Evolutionary conservation across 2,797 vertebrate genomes (phyloP), one percentile per base, ranked within the genome.

Genomic region (Rhodeus uyekii): DNA sequence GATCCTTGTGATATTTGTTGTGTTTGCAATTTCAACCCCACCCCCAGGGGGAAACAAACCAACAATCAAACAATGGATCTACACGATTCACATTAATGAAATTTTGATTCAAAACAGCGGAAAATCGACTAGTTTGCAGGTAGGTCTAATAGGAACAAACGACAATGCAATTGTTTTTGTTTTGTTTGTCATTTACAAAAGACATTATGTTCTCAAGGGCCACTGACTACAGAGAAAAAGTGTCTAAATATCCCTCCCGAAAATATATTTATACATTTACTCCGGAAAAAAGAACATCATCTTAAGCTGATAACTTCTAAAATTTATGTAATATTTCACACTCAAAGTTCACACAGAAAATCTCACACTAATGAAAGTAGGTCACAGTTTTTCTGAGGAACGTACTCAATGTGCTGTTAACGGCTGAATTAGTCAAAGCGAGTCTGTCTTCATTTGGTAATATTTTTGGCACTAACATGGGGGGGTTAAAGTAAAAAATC

Each of bases 391-490:
- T 76, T 55, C 29, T 46, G 24, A 48, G 53, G 39, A 84, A 68
- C 73, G 77, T 80, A 24, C 27, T 80, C 10, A 42, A 42, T 8
- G 24, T 22, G 65, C 46, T n/a, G 34, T 48, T 55, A 48, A 44
- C 55, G 36, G 27, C n/a, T 72, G 46, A 72, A 81, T 78, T 82
- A 65, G 58, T 77, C 67, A 76, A 53, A 82, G 48, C 4, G 22
- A 78, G 50, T 71, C 63, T 75, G 48, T 42, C 53, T n/a, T 69
- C 34, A 80, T 80, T 83, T 36, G 34, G 78, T 75, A 85, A 83
- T 85, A 85, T 83, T 78, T 83, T 87, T 69, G 75, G 82, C 46
- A 78, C 86, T 75, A n/a, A n/a, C n/a, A n/a, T n/a, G n/a, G n/a
- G n/a, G n/a, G n/a, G n/a, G n/a, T n/a, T n/a, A n/a, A n/a, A n/a